Percentiles rank a stretch among this genome's conserved stretches.
phyloP scores from a whole-genome alignment of 2,797 vertebrate genomes.

The Mionectes olivaceus region DNA sequence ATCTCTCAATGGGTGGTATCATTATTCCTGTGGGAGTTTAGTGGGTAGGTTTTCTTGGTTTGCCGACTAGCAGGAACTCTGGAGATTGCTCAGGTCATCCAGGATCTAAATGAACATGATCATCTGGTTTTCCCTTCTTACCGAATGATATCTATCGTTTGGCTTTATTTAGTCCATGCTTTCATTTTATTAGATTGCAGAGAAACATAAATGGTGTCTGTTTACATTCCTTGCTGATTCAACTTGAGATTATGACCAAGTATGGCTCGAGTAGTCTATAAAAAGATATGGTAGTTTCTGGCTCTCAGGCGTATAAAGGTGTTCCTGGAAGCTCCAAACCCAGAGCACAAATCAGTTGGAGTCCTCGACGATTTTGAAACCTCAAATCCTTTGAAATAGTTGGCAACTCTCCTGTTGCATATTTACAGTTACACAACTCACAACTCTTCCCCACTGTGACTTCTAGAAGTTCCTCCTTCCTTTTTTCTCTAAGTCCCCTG shows the following conservation, averaged over 20 bases:
- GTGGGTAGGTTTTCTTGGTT: not conserved
- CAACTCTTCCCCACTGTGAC: constrained; percentile 53
- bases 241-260: constrained; percentile 26
- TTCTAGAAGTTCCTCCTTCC: constrained; percentile 56
- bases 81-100: not conserved
- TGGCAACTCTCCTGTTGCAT: constrained; percentile 28
- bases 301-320: not conserved
- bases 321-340: constrained; percentile 41
- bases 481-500: constrained; percentile 44
- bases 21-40: not conserved
- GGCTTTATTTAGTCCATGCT: constrained; percentile 7
- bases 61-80: not conserved
- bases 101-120: not conserved
- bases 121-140: constrained; percentile 3
- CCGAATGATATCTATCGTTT: not conserved
- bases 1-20: not conserved
- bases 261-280: not conserved
- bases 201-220: constrained; percentile 28
- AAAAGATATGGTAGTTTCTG: not conserved
- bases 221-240: constrained; percentile 40
- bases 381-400: constrained; percentile 63
- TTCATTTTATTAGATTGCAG: constrained; percentile 32
- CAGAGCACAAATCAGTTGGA: constrained; percentile 30
- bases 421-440: constrained; percentile 44
- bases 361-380: constrained; percentile 42